Percentiles rank a stretch among this genome's conserved stretches.
Evolutionary conservation across 2,888 invertebrate genomes (phyloP).

Genomic region (Heliconius erato): DNA sequence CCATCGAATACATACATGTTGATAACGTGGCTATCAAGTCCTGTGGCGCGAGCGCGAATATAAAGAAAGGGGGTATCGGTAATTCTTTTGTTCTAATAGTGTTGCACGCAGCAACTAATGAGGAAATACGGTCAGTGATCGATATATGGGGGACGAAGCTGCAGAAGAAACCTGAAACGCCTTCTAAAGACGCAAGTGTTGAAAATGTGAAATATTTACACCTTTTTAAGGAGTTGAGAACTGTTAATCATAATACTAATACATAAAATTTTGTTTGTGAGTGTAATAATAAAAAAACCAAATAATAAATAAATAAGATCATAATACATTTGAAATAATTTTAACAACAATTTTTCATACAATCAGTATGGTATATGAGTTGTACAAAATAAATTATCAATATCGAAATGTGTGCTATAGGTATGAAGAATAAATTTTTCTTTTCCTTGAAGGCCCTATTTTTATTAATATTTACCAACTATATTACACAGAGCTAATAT

Average conservation of each 20-base stretch:
- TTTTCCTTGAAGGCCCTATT: no score
- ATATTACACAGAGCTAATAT: no score
- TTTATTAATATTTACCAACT: no score
- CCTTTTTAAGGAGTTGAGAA: constrained; percentile 61
- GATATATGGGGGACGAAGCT: constrained; percentile 74
- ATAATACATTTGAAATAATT: no score
- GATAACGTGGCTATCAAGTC: constrained; percentile 73
- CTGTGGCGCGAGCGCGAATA: constrained; percentile 70
- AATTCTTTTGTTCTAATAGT: constrained; percentile 69
- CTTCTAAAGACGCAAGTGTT: constrained; percentile 42
- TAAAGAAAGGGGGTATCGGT: constrained; percentile 70
- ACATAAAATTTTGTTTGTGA: background rate
- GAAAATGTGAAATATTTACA: constrained; percentile 63
- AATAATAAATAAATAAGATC: no score
- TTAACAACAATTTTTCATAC: no score
- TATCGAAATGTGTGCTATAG: no score
- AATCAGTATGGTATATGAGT: no score
- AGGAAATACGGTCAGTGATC: constrained; percentile 75
- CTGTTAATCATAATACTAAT: constrained; percentile 65
- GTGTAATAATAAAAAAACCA: background rate
- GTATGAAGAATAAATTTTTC: no score
- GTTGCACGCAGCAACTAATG: constrained; percentile 66
- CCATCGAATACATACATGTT: constrained; percentile 73
- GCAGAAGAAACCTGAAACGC: constrained; percentile 31
- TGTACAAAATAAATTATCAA: no score